Percentiles rank a stretch among this genome's conserved stretches.
Conservation (phyloP, 2,888 invertebrate genomes). For the Eilema depressum region DNA sequence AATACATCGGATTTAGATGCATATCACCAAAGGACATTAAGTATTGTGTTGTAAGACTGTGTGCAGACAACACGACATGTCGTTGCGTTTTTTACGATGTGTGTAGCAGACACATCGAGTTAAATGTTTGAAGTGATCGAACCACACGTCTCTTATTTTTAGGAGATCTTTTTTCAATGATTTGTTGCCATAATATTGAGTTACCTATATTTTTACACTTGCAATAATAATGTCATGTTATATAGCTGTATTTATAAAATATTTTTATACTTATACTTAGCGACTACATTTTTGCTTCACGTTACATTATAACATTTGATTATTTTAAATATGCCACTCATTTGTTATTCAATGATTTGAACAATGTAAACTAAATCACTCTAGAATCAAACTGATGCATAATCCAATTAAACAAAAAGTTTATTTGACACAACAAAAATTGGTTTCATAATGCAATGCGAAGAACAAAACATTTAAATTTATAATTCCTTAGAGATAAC, state of each 20-base stretch:
- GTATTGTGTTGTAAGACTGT: conserved; percentile 42
- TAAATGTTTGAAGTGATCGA: neutral
- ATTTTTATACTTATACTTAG: no score
- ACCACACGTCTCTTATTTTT: neutral
- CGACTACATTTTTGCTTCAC: no score
- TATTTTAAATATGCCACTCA: no score
- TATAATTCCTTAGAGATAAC: conserved; percentile 62
- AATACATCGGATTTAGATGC: conserved; percentile 46
- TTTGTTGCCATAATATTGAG: neutral
- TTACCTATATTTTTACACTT: neutral
- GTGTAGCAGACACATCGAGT: conserved; percentile 8
- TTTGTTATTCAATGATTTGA: no score
- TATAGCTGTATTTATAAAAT: no score
- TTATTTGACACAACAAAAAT: conserved; percentile 43
- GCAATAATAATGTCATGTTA: no score
- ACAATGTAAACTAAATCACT: no score
- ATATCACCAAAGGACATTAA: conserved; percentile 46
- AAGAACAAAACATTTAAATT: conserved; percentile 67
- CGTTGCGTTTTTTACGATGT: conserved; percentile 24
- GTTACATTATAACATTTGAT: no score
- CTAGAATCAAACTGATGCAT: neutral
- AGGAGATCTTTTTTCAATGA: neutral
- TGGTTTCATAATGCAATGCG: conserved; percentile 60
- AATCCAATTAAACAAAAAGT: neutral
- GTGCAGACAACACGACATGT: conserved; percentile 29